Base-by-base conservation (phyloP, 2,113 vertebrate species). In the Xiphophorus maculatus region DNA sequence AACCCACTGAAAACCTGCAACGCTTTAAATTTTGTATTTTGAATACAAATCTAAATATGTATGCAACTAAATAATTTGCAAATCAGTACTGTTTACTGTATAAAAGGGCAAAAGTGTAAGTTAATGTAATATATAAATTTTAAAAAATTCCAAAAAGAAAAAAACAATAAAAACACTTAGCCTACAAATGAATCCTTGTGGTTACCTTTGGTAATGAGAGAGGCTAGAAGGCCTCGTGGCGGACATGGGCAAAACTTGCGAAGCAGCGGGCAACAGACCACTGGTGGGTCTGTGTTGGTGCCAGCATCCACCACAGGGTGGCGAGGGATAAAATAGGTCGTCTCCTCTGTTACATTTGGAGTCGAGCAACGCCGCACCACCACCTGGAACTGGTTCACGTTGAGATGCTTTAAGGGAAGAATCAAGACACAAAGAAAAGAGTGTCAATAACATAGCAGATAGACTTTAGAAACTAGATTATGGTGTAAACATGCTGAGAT, bases 201-300 rank as follows among this genome's bases (percentile, higher is more conserved):
- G 58, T 79, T 71, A 99, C 98, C 94, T 80, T 96, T 96, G 76
- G 98, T 99, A 71, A 98, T 82, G n/a, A 93, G 71, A 69, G 14
- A 94, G 74, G 93, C 95, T 48, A 96, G 74, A n/a, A 95, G 90
- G 71, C 97, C 97, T 68, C 84, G 90, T 33, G 98, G 98, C 58
- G 97, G 98, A 78, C 97, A 98, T 19, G 92, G 87, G 82, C 94
- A 94, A 69, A 86, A 88, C 74, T 85, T 89, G 74, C 74, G 95
- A 51, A 96, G 88, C 77, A 92, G 90, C 4, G 90, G 91, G 44
- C 92, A 88, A 82, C 85, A 88, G 70, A 80, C 63, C 66, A 93
- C 79, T 0, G 83, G 92, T 0, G 92, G 93, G 64, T 94, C 94
- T n/a, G 92, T 94, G 87, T 94, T 94, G 62, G 93, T 94, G 73